A percentile compares a stretch with the other conserved stretches of the same genome.
Conservation (phyloP, 2,888 invertebrate species). For the Heliconius erato region DNA sequence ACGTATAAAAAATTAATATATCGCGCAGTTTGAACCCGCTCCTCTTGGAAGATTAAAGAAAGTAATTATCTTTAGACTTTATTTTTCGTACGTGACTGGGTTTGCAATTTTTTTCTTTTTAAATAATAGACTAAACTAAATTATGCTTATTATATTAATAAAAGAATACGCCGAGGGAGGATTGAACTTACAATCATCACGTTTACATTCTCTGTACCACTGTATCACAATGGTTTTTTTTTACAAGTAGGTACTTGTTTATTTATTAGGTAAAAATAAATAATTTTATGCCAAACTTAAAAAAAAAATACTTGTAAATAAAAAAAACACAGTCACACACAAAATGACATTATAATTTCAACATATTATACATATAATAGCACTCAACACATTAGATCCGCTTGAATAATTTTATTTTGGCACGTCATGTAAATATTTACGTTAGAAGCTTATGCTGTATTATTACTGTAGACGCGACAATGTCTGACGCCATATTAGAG, state of each 20-base stretch:
- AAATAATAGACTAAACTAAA: too few relatives aligned
- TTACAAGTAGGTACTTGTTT: too few relatives aligned
- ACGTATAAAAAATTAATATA: too few relatives aligned
- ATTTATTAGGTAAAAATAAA: too few relatives aligned
- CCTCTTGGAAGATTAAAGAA: too few relatives aligned
- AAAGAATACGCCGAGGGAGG: too few relatives aligned
- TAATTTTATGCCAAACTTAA: background rate
- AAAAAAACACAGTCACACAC: background rate
- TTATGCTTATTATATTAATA: too few relatives aligned
- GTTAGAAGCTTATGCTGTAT: constrained; percentile 29
- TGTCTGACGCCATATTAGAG: constrained; percentile 3
- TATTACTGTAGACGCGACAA: constrained; percentile 29
- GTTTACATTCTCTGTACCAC: too few relatives aligned
- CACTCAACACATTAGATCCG: constrained; percentile 15
- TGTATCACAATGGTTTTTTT: too few relatives aligned
- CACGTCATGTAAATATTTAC: constrained; percentile 39
- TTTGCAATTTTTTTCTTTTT: background rate
- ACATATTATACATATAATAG: constrained; percentile 12
- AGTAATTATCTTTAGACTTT: background rate
- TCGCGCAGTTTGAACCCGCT: too few relatives aligned
- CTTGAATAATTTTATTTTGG: constrained; percentile 40
- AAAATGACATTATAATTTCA: background rate
- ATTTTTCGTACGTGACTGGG: background rate
- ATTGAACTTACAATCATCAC: too few relatives aligned
- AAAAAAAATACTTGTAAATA: background rate